Conservation (phyloP, 2,113 vertebrate species). For the Gnathonemus longibarbis region DNA sequence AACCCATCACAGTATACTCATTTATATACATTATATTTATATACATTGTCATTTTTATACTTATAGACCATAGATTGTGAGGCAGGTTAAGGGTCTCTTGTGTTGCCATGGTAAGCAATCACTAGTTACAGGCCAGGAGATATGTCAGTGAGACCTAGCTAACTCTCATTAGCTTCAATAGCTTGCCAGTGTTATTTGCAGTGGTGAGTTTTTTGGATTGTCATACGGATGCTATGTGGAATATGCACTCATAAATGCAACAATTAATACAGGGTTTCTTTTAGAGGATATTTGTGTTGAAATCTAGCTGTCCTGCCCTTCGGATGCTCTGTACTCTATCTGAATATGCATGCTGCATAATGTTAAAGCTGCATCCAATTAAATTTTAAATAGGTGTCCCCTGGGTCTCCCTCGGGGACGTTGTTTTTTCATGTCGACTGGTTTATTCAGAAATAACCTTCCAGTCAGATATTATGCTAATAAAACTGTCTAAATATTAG, state of each 20-base stretch:
- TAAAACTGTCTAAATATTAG: neutral
- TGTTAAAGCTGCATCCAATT: neutral
- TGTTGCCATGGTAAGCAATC: neutral
- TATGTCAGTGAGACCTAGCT: neutral
- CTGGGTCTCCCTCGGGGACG: neutral
- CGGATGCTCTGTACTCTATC: neutral
- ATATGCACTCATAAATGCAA: neutral
- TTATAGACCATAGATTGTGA: neutral
- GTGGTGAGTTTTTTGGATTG: neutral
- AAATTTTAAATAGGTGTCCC: neutral
- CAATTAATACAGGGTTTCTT: neutral
- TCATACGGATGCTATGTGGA: neutral
- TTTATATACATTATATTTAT: neutral
- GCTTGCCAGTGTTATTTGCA: neutral
- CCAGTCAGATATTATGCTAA: neutral
- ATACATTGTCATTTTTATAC: neutral
- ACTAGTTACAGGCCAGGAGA: neutral
- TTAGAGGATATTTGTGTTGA: neutral
- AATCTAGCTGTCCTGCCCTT: neutral
- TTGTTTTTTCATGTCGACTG: neutral
- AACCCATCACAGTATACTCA: neutral
- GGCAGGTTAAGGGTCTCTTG: neutral
- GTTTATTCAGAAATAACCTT: neutral
- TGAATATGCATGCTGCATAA: neutral
- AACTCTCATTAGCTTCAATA: neutral